Evolutionary conservation across 1,140 invertebrate genomes (phyloP).

Genomic region (Zaprionus camerounensis): DNA sequence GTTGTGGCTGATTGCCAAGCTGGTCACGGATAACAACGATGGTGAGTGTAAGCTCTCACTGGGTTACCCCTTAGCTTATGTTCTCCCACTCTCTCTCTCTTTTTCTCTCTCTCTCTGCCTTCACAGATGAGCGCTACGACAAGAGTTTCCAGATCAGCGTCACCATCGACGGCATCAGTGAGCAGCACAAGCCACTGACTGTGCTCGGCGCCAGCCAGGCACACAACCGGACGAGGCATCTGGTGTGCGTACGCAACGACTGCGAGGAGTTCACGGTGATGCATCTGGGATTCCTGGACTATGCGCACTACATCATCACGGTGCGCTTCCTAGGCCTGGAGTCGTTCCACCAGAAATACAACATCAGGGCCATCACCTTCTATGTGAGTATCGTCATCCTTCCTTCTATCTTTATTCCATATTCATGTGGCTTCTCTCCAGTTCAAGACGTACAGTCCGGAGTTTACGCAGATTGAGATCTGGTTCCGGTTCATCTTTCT

Average conservation of each 20-base stretch:
- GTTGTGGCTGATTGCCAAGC: slow-evolving; percentile 95
- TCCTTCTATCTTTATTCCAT: background rate
- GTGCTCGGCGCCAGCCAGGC: slow-evolving; percentile 87
- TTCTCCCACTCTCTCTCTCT: no score
- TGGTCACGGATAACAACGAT: slow-evolving; percentile 93
- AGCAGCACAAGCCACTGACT: slow-evolving; percentile 88
- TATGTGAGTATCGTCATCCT: slow-evolving; percentile 90
- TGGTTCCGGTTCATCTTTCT: slow-evolving; percentile 98
- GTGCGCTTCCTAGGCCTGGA: slow-evolving; percentile 93
- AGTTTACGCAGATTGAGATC: slow-evolving; percentile 98
- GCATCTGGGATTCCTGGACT: slow-evolving; percentile 96
- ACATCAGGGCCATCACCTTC: slow-evolving; percentile 93
- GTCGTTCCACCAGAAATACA: slow-evolving; percentile 92
- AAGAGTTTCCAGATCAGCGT: slow-evolving; percentile 94
- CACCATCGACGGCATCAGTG: slow-evolving; percentile 90
- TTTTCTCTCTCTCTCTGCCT: no score
- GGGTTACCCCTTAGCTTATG: background rate
- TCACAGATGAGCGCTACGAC: slow-evolving; percentile 90
- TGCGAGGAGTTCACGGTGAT: slow-evolving; percentile 95
- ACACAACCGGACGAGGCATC: slow-evolving; percentile 92
- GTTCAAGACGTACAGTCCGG: slow-evolving; percentile 98
- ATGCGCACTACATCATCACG: slow-evolving; percentile 93
- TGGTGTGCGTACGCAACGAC: slow-evolving; percentile 91
- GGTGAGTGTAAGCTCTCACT: slow-evolving; percentile 90
- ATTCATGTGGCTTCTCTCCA: slow-evolving; percentile 81